Evolutionary conservation across 2,888 invertebrate species (phyloP), one percentile per base, ranked within the genome.

Genomic region (Lepidocyrtinus sp.): DNA sequence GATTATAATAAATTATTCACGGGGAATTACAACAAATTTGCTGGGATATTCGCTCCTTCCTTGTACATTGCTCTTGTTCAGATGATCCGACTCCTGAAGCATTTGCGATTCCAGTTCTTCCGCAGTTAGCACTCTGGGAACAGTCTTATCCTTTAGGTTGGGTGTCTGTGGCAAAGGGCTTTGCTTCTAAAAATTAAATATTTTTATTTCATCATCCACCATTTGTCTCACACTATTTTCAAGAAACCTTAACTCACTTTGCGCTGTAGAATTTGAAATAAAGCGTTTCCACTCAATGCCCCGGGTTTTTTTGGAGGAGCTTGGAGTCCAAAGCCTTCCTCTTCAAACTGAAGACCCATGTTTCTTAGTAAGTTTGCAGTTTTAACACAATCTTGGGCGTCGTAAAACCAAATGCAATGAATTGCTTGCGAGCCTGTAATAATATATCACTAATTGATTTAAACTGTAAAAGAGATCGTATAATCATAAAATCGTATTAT

Each of bases 371-470:
- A 70, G 24, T 69, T 68, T n/a, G 79, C 74, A 2, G 79, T 64
- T 0, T 86, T 22, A 87, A 87, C 19, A 85, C 90, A 90, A 82
- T 89, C 89, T 72, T 89, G 88, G 69, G 88, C 87, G 78, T 89
- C 89, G 86, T 90, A 90, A 87, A 90, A 90, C 90, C 90, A 90
- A 46, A 90, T 88, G 61, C 90, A 90, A 86, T 88, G 88, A 78
- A 90, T 90, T 59, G 87, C 87, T 88, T 74, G 74, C 0, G 55
- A 2, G 0, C 79, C 79, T 79, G 85, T 88, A n/a, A n/a, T n/a
- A n/a, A n/a, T n/a, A n/a, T n/a, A n/a, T n/a, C n/a, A n/a, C n/a
- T n/a, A n/a, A n/a, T n/a, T n/a, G n/a, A n/a, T n/a, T n/a, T n/a
- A n/a, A n/a, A n/a, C n/a, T n/a, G n/a, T n/a, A n/a, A n/a, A n/a